phyloP scores from a whole-genome alignment of 2,797 vertebrate genomes.

The Dipus sagitta region DNA sequence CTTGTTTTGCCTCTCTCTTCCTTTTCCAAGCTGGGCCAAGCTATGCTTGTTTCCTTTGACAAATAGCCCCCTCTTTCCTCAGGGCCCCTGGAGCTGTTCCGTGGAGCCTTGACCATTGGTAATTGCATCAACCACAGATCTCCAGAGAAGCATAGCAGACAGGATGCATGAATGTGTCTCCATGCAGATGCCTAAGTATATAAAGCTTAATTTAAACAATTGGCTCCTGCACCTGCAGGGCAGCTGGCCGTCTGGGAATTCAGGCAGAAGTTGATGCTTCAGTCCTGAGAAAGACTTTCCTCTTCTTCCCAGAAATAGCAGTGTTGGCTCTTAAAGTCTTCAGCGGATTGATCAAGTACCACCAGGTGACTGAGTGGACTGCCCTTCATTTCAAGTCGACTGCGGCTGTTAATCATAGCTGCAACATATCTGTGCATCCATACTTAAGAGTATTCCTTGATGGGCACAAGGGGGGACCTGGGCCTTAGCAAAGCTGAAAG shows the following conservation, averaged over 20 bases:
- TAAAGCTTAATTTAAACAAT: background rate
- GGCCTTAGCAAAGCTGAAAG: background rate
- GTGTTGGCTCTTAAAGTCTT: constrained; percentile 34
- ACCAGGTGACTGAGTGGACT: background rate
- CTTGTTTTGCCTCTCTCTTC: background rate
- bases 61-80: background rate
- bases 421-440: background rate
- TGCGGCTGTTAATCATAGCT: background rate
- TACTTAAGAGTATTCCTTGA: background rate
- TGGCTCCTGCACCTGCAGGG: background rate
- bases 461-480: background rate
- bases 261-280: background rate
- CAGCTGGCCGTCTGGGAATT: background rate
- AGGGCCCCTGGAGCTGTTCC: background rate
- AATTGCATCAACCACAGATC: background rate
- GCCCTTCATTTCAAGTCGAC: background rate
- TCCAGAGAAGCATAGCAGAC: background rate
- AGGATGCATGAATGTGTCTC: background rate
- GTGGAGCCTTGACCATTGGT: background rate
- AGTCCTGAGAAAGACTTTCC: constrained; percentile 1
- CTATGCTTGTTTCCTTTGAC: constrained; percentile 39
- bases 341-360: background rate
- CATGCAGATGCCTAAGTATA: background rate
- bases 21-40: background rate
- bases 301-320: background rate